These are phyloP conservation scores for Lycaena phlaeas DNA, from an alignment of 2,888 invertebrate species.

Conservation along the genomic window DNA sequence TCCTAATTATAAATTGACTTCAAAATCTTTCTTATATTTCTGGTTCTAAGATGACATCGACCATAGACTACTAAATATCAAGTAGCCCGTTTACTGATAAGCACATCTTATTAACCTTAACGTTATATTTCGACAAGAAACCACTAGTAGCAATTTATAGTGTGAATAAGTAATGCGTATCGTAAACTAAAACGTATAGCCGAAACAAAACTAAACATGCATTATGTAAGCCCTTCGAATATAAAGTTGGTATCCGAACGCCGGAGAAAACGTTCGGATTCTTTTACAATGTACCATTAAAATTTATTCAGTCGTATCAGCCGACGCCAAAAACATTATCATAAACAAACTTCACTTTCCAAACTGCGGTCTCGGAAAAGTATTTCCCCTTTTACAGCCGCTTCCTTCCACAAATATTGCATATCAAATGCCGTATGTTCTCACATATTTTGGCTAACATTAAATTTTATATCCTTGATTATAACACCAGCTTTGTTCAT, in stretches of 20 bases:
- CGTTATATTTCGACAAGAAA: too few species aligned
- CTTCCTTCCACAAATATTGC: constrained; percentile 15
- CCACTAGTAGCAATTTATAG: too few species aligned
- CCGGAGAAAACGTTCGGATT: constrained; percentile 16
- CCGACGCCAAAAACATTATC: constrained; percentile 22
- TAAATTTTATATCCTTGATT: neutral
- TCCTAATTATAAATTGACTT: too few species aligned
- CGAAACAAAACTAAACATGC: constrained; percentile 7
- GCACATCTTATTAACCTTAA: too few species aligned
- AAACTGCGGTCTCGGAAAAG: constrained; percentile 19
- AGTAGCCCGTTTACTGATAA: too few species aligned
- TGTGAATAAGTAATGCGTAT: too few species aligned
- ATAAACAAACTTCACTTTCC: constrained; percentile 28
- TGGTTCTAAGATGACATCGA: too few species aligned
- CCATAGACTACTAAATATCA: too few species aligned
- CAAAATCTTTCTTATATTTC: too few species aligned
- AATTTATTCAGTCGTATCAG: constrained; percentile 23
- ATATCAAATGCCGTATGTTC: constrained; percentile 14
- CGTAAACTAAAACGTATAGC: too few species aligned
- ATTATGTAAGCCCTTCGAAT: neutral
- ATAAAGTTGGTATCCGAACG: constrained; percentile 14
- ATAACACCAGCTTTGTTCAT: neutral
- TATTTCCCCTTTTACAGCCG: constrained; percentile 21
- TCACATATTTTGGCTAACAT: constrained; percentile 1
- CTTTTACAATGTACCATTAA: constrained; percentile 24